Evolutionary conservation across 2,113 vertebrate genomes (phyloP), one percentile per base, ranked within the genome.

Genomic region (Panthera uncia): DNA sequence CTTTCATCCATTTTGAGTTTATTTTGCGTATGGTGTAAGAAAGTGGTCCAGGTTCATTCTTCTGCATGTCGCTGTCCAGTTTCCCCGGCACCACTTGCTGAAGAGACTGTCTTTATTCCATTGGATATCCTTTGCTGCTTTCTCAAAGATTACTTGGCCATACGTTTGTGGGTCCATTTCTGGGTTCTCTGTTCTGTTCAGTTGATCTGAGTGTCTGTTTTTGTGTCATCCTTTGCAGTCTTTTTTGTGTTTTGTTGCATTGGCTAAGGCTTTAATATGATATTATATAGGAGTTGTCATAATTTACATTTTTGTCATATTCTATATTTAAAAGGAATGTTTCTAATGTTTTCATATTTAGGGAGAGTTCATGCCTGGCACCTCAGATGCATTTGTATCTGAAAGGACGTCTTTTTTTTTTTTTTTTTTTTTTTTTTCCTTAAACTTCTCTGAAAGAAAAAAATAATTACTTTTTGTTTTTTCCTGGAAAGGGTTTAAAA

Each of bases 321-420:
- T 92, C 19, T n/a, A 23, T 29, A 63, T 74, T 95, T 92, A 91
- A 87, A 95, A 90, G 52, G 38, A 74, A 66, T 95, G 33, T 57
- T 89, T 36, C n/a, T 63, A 18, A 48, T 87, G 7, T 69, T 96
- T 96, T 93, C 27, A n/a, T 86, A 3, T 66, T 94, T 87, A 88
- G 25, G 27, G 45, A 48, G 38, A 41, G 80, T 85, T 74, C 7
- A 57, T 6, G 93, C 3, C 45, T 78, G 69, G 31, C 21, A 36
- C 91, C 31, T 57, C 48, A 79, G 74, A 52, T 65, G 7, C 12
- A 41, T 87, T 94, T 81, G 12, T 91, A 66, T 89, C 50, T 92
- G 88, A 96, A 45, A 74, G 50, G 52, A 61, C 12, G 76, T 16
- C 31, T 68, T 73, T 95, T 82, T 55, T 41, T 57, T 48, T 63